phyloP scores from a whole-genome alignment of 1,140 invertebrate species.

The Cotesia vestalis region DNA sequence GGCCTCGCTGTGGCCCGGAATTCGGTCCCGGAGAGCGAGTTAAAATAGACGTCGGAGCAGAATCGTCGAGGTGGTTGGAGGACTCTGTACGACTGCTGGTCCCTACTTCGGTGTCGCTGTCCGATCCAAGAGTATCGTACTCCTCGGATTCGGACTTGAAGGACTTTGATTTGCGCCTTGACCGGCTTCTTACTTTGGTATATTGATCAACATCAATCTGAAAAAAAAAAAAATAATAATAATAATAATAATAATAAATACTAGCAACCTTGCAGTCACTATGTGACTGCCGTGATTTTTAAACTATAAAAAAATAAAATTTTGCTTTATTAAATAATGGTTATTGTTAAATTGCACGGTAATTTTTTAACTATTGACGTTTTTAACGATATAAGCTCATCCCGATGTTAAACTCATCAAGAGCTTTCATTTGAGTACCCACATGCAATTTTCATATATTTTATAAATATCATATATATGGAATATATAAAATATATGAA shows the following conservation, averaged over 20 bases:
- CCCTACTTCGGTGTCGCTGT: slow-evolving; percentile 70
- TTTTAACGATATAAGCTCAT: too few relatives aligned
- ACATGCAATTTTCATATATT: too few relatives aligned
- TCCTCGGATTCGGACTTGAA: slow-evolving; percentile 72
- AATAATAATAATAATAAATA: slow-evolving; percentile 20
- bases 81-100: slow-evolving; percentile 69
- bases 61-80: slow-evolving; percentile 68
- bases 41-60: slow-evolving; percentile 58
- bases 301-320: too few relatives aligned
- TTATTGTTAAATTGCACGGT: too few relatives aligned
- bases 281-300: too few relatives aligned
- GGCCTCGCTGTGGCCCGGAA: slow-evolving; percentile 50
- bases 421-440: too few relatives aligned
- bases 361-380: too few relatives aligned
- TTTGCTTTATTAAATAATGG: too few relatives aligned
- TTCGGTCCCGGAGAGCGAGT: slow-evolving; percentile 59
- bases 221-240: slow-evolving; percentile 37
- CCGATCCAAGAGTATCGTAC: slow-evolving; percentile 72
- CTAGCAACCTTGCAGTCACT: too few relatives aligned
- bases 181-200: slow-evolving; percentile 60
- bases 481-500: too few relatives aligned
- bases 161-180: slow-evolving; percentile 62
- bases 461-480: too few relatives aligned
- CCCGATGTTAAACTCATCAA: too few relatives aligned
- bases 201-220: slow-evolving; percentile 63